phyloP scores from a whole-genome alignment of 2,888 invertebrate species.

The Merodon equestris region DNA sequence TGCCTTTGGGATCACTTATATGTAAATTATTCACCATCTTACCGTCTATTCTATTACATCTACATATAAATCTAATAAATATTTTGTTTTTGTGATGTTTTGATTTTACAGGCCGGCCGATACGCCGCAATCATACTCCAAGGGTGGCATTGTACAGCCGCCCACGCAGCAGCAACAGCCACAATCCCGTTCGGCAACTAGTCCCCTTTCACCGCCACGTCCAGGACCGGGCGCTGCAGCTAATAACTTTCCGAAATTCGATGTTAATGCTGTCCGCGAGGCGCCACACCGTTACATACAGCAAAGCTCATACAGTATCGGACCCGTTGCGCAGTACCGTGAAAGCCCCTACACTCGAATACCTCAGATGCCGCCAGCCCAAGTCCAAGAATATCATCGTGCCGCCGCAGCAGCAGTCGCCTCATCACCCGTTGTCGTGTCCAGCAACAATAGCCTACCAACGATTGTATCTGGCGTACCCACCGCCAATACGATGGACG shows the following conservation, averaged over 20 bases:
- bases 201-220: conserved; percentile 78
- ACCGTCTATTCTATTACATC: too few species aligned
- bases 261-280: conserved; percentile 75
- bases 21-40: too few species aligned
- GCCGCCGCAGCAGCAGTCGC: conserved; percentile 71
- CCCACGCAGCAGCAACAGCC: conserved; percentile 72
- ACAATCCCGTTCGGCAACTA: conserved; percentile 77
- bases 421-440: conserved; percentile 71
- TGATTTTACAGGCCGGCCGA: conserved; percentile 78
- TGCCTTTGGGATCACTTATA: background rate
- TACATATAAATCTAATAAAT: conserved; percentile 75
- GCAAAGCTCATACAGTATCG: conserved; percentile 77
- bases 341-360: conserved; percentile 78
- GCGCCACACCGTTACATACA: conserved; percentile 78
- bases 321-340: conserved; percentile 75
- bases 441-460: conserved; percentile 69
- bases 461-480: conserved; percentile 84
- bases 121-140: conserved; percentile 76
- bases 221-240: conserved; percentile 76
- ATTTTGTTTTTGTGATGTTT: conserved; percentile 73
- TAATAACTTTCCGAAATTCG: conserved; percentile 77
- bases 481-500: conserved; percentile 79
- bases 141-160: conserved; percentile 75
- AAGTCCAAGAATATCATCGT: conserved; percentile 75
- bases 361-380: conserved; percentile 75